These are phyloP conservation scores for Frankliniella intonsa DNA, from an alignment of 2,888 invertebrate genomes.

Conservation along the genomic window DNA sequence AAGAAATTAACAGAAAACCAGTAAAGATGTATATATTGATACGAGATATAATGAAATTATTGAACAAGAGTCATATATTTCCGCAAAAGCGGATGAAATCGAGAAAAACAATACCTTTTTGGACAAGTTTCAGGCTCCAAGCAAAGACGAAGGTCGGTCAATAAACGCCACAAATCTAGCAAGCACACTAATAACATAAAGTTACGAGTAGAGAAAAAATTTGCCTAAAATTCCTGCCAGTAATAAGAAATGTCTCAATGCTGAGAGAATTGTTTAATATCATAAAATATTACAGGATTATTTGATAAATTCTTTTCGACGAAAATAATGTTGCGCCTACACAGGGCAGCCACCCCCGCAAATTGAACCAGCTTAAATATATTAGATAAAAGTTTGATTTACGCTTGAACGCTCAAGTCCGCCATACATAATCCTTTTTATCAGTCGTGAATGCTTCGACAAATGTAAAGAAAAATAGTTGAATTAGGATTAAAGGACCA, in stretches of 20 bases:
- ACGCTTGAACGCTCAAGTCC: too few species aligned
- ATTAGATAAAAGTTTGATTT: too few species aligned
- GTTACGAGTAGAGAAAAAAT: not conserved
- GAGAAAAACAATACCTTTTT: not conserved
- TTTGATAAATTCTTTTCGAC: constrained; percentile 11
- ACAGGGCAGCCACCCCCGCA: not conserved
- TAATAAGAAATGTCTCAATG: not conserved
- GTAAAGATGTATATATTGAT: not conserved
- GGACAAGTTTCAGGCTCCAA: not conserved
- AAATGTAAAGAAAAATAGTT: too few species aligned
- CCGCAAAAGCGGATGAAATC: not conserved
- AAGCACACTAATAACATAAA: not conserved
- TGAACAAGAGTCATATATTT: not conserved
- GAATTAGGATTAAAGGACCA: too few species aligned
- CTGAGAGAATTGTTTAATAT: not conserved
- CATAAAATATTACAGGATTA: not conserved
- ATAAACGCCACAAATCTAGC: not conserved
- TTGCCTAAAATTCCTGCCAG: not conserved
- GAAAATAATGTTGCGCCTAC: constrained; percentile 23
- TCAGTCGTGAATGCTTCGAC: too few species aligned
- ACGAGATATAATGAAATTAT: not conserved
- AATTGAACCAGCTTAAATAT: too few species aligned
- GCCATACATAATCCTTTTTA: too few species aligned
- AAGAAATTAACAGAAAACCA: not conserved
- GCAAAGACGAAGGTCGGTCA: constrained; percentile 13